phyloP scores from a whole-genome alignment of 2,888 invertebrate genomes.

The Cantharis nigra region DNA sequence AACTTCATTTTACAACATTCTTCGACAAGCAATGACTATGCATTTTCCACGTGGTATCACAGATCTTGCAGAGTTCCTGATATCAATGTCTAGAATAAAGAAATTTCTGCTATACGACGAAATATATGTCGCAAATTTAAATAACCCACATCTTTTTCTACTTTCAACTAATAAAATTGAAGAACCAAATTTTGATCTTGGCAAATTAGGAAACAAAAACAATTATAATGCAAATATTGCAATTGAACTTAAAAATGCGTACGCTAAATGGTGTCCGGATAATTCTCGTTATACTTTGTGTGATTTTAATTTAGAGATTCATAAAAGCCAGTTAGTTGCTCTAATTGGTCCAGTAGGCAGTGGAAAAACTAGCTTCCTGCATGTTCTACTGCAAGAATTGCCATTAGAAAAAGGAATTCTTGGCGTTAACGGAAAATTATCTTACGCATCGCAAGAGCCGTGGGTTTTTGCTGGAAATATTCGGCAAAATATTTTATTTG shows the following conservation, averaged over 20 bases:
- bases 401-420: slow-evolving; percentile 63
- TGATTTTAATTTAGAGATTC: slow-evolving; percentile 39
- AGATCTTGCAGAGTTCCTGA: slow-evolving; percentile 77
- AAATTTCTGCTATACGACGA: slow-evolving; percentile 63
- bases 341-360: slow-evolving; percentile 69
- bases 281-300: slow-evolving; percentile 36
- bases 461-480: slow-evolving; percentile 66
- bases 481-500: slow-evolving; percentile 80
- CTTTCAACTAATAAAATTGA: background rate
- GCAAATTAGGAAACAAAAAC: background rate
- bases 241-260: slow-evolving; percentile 56
- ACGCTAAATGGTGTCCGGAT: background rate
- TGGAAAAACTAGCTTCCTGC: slow-evolving; percentile 69
- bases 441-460: slow-evolving; percentile 67
- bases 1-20: slow-evolving; percentile 74
- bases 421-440: slow-evolving; percentile 63
- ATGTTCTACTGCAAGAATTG: slow-evolving; percentile 73
- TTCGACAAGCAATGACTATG: slow-evolving; percentile 73
- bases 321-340: slow-evolving; percentile 53
- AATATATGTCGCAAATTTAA: slow-evolving; percentile 23
- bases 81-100: slow-evolving; percentile 74
- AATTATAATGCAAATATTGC: background rate
- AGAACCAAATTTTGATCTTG: background rate
- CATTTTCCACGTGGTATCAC: slow-evolving; percentile 73
- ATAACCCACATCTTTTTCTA: background rate